Evolutionary conservation across 2,113 vertebrate genomes (phyloP).

Genomic region (Pyxicephalus adspersus): DNA sequence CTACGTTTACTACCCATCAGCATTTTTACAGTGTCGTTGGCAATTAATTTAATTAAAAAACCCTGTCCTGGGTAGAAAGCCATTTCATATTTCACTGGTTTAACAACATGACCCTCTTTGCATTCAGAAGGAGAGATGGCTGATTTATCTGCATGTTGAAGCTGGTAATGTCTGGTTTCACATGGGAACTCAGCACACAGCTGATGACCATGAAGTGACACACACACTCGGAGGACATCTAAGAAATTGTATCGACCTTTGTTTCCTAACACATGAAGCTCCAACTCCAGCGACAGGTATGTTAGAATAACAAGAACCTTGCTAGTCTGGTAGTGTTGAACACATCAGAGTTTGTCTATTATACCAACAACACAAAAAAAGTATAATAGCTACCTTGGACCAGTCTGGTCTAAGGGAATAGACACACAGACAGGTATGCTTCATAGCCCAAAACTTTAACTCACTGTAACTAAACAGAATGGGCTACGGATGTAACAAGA

Average conservation of each 20-base stretch:
- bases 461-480: no score
- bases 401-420: no score
- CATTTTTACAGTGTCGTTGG: conserved; percentile 74
- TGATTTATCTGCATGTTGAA: conserved; percentile 55
- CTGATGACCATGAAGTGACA: conserved; percentile 25
- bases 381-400: no score
- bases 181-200: conserved; percentile 25
- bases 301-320: neutral
- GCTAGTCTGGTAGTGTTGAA: neutral
- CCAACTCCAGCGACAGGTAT: conserved; percentile 7
- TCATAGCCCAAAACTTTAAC: no score
- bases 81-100: conserved; percentile 75
- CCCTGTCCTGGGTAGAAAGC: conserved; percentile 69
- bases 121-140: conserved; percentile 25
- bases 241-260: neutral
- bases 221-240: conserved; percentile 3
- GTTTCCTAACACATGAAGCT: neutral
- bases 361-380: no score
- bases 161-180: conserved; percentile 44
- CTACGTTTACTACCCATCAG: conserved; percentile 75
- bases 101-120: conserved; percentile 62
- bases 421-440: no score
- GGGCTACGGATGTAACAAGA: no score
- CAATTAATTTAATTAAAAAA: conserved; percentile 84
- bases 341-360: neutral